Evolutionary conservation across 2,888 invertebrate species (phyloP), one percentile per base, ranked within the genome.

Genomic region (Nomada hirtipes): DNA sequence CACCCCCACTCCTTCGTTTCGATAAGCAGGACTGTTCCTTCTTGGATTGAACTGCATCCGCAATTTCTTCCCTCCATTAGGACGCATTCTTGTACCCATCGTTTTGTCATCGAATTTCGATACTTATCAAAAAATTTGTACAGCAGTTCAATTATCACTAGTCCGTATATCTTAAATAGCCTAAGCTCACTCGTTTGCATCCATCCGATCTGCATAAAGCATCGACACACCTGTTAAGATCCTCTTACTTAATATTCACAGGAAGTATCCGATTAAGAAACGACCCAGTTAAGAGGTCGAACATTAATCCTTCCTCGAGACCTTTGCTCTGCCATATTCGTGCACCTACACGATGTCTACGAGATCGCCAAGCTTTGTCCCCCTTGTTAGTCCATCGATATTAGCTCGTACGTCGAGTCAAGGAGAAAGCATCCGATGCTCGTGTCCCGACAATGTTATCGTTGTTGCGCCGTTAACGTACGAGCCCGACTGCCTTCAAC

Each of bases 361-460:
- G 18, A 73, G 64, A 53, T 29, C 55, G 20, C 55, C 36, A 18
- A 9, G 18, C 13, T 59, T 52, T n/a, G 68, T 57, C 10, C 18
- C 2, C 23, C 13, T 55, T 36, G 70, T 57, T 55, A 15, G 53
- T 42, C 57, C 36, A 59, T 72, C 72, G 63, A 63, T 71, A 63
- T 23, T 50, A 20, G n/a, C 26, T 1, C 36, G 15, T 15, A 7
- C 11, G 47, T 23, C 61, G 47, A 42, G 44, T 1, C 36, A 36
- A 61, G 26, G 79, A 71, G 79, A 79, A 79, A 79, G 79, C 80
- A 73, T 77, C 69, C 73, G 80, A 73, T 63, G 57, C 64, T 79
- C 81, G 53, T 65, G 81, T 53, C 53, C 52, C 68, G 63, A 53
- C 79, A 79, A 65, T 80, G 64, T 81, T 73, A 72, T 79, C 68